Conservation (phyloP, 2,888 invertebrate species). For the Agrilus cyanescens region DNA sequence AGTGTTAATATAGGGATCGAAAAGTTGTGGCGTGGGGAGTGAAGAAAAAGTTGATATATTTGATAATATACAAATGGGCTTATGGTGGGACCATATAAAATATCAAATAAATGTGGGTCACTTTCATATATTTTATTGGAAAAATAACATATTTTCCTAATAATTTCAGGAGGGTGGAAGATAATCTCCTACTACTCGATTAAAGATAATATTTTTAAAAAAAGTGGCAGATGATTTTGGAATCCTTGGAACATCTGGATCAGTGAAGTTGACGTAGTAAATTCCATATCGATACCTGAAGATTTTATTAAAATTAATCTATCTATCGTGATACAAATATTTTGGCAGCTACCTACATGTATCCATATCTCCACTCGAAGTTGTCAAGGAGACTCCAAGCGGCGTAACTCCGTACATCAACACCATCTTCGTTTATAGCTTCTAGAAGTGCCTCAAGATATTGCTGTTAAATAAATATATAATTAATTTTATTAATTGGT, state of each 20-base stretch:
- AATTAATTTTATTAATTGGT: background rate
- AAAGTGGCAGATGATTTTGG: slow-evolving; percentile 6
- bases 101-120: no score
- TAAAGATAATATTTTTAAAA: slow-evolving; percentile 1
- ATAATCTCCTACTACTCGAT: background rate
- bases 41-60: no score
- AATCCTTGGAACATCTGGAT: slow-evolving; percentile 25
- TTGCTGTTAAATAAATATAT: slow-evolving; percentile 12
- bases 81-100: no score
- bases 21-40: no score
- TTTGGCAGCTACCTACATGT: slow-evolving; percentile 39
- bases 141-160: no score
- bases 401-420: slow-evolving; percentile 49
- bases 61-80: no score
- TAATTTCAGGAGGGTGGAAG: no score
- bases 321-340: background rate
- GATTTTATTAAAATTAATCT: background rate
- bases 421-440: slow-evolving; percentile 42
- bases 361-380: slow-evolving; percentile 65
- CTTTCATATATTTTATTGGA: no score
- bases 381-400: slow-evolving; percentile 68
- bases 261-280: slow-evolving; percentile 51
- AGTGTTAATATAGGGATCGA: no score
- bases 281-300: slow-evolving; percentile 54
- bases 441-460: slow-evolving; percentile 35